A percentile compares a stretch with the other conserved stretches of the same genome.
phyloP scores from a whole-genome alignment of 2,888 invertebrate genomes.

The Brachyptera putata region DNA sequence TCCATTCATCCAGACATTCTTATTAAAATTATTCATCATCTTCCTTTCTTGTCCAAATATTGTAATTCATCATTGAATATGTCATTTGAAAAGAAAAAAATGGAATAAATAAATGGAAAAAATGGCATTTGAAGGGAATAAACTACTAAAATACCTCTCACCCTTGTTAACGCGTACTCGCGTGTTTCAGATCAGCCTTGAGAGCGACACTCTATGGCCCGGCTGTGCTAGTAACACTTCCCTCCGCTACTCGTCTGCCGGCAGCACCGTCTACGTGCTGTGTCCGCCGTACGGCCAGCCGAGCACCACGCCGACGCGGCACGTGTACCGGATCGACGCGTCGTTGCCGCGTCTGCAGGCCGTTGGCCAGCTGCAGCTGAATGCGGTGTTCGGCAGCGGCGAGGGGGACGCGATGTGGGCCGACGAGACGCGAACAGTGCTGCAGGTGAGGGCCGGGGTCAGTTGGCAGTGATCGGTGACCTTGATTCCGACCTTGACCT shows the following conservation, averaged over 20 bases:
- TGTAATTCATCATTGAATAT: too few relatives aligned
- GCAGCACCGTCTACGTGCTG: conserved; percentile 22
- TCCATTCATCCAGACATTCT: too few relatives aligned
- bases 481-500: too few relatives aligned
- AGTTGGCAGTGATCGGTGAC: too few relatives aligned
- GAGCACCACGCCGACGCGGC: conserved; percentile 23
- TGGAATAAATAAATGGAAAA: too few relatives aligned
- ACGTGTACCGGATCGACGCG: conserved; percentile 22
- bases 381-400: background rate
- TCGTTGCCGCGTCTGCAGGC: conserved; percentile 6
- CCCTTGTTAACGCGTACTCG: too few relatives aligned
- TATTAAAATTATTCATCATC: too few relatives aligned
- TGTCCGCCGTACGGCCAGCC: conserved; percentile 23
- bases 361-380: conserved; percentile 27
- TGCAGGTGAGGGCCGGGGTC: conserved; percentile 22
- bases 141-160: too few relatives aligned
- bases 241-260: conserved; percentile 20
- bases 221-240: conserved; percentile 12
- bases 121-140: too few relatives aligned
- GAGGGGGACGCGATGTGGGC: conserved; percentile 22
- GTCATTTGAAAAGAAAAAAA: too few relatives aligned
- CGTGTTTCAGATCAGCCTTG: too few relatives aligned
- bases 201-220: conserved; percentile 27
- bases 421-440: conserved; percentile 24
- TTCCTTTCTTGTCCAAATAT: too few relatives aligned